A percentile compares a stretch with the other conserved stretches of the same genome.
phyloP scores from a whole-genome alignment of 2,797 vertebrate genomes.

The Phrynocephalus guinanensis region DNA sequence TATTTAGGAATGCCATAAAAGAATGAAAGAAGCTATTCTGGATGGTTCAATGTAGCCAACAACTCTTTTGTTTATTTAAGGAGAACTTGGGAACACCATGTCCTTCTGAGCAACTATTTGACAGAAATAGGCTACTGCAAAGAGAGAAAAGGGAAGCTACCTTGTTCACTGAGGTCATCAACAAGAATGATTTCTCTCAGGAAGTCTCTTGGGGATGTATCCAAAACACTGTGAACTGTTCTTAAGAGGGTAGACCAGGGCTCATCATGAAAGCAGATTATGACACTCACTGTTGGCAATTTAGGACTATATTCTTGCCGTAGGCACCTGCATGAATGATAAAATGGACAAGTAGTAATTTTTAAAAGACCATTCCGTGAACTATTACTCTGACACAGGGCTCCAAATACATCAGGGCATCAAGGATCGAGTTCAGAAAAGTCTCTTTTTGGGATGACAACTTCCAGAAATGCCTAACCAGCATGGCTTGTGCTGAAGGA shows the following conservation, averaged over 20 bases:
- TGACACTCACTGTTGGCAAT: constrained; percentile 84
- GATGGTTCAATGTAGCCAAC: no score
- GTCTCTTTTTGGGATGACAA: no score
- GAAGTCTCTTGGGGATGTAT: constrained; percentile 78
- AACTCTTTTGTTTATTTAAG: not conserved
- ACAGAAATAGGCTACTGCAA: not conserved
- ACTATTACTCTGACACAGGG: not conserved
- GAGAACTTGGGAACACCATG: not conserved
- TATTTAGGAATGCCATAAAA: no score
- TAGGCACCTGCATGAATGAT: constrained; percentile 80
- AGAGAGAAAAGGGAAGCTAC: constrained; percentile 64
- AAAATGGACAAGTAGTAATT: not conserved
- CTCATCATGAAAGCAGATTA: constrained; percentile 89
- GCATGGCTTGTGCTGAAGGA: no score
- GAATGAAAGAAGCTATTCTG: no score
- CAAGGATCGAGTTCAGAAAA: no score
- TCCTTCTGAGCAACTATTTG: not conserved
- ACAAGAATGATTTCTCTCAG: constrained; percentile 88
- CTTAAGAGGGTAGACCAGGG: constrained; percentile 87
- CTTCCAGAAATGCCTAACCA: no score
- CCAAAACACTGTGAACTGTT: constrained; percentile 87
- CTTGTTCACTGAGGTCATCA: constrained; percentile 87
- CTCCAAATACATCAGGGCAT: not conserved
- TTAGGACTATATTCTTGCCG: constrained; percentile 75
- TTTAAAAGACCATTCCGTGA: not conserved